phyloP scores from a whole-genome alignment of 2,113 vertebrate species.

The Leptobrachium ailaonicum region DNA sequence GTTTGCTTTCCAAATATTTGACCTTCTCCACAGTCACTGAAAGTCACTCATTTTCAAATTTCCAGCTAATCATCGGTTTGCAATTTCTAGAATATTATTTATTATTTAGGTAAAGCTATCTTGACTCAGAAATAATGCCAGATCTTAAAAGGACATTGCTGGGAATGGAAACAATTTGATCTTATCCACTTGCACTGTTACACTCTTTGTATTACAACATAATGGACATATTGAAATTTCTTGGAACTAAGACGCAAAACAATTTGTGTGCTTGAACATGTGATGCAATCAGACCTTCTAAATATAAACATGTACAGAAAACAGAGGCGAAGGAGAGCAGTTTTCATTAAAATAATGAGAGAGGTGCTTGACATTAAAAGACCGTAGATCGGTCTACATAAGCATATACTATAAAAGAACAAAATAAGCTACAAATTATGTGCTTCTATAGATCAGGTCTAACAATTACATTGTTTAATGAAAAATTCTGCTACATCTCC shows the following conservation, averaged over 20 bases:
- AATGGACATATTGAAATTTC: constrained; percentile 41
- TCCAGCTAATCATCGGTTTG: constrained; percentile 32
- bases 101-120: constrained; percentile 49
- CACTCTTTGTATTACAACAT: constrained; percentile 42
- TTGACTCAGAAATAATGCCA: constrained; percentile 48
- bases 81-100: constrained; percentile 43
- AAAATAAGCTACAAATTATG: background rate
- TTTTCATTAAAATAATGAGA: constrained; percentile 53
- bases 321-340: constrained; percentile 47
- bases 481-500: background rate
- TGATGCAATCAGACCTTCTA: constrained; percentile 49
- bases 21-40: constrained; percentile 3
- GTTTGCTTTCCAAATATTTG: background rate
- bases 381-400: background rate
- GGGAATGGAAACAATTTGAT: constrained; percentile 41
- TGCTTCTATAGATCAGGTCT: background rate
- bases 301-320: constrained; percentile 51
- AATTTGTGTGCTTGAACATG: constrained; percentile 44
- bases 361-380: constrained; percentile 17
- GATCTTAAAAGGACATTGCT: constrained; percentile 46
- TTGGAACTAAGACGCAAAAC: constrained; percentile 33
- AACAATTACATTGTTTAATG: background rate
- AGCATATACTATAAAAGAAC: background rate
- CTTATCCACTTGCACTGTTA: constrained; percentile 45
- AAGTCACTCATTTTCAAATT: constrained; percentile 26